Percentiles rank a stretch among this genome's conserved stretches.
phyloP scores from a whole-genome alignment of 2,888 invertebrate species.

The Mythimna ferrago region DNA sequence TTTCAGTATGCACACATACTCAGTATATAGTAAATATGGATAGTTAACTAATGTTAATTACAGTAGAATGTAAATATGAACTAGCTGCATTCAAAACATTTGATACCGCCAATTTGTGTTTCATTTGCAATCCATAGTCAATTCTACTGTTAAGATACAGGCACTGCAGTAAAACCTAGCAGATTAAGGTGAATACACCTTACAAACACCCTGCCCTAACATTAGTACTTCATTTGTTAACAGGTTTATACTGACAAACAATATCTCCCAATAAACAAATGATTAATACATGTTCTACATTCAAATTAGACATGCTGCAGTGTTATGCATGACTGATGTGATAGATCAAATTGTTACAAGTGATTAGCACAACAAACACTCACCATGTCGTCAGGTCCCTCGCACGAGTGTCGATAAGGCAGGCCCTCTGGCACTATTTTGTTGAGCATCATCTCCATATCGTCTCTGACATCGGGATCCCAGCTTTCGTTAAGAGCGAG shows the following conservation, averaged over 20 bases:
- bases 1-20: background rate
- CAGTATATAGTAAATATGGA: background rate
- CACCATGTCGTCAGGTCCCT: slow-evolving; percentile 99
- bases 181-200: slow-evolving; percentile 4
- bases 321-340: slow-evolving; percentile 12
- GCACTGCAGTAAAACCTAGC: slow-evolving; percentile 19
- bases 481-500: slow-evolving; percentile 99
- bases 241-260: background rate
- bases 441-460: slow-evolving; percentile 99
- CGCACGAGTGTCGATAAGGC: slow-evolving; percentile 98
- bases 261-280: slow-evolving; percentile 44
- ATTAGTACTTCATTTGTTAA: slow-evolving; percentile 38
- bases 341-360: slow-evolving; percentile 24
- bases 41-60: slow-evolving; percentile 10
- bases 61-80: slow-evolving; percentile 20
- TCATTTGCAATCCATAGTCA: slow-evolving; percentile 6
- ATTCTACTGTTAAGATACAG: background rate
- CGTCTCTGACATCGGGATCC: slow-evolving; percentile 99
- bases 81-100: slow-evolving; percentile 20
- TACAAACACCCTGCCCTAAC: slow-evolving; percentile 16
- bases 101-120: slow-evolving; percentile 1
- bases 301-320: slow-evolving; percentile 42
- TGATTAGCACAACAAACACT: slow-evolving; percentile 75
- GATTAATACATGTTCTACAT: slow-evolving; percentile 28
- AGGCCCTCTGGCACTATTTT: slow-evolving; percentile 99